Conservation (phyloP, 1,140 invertebrate species). For the Asbolus verrucosus region DNA sequence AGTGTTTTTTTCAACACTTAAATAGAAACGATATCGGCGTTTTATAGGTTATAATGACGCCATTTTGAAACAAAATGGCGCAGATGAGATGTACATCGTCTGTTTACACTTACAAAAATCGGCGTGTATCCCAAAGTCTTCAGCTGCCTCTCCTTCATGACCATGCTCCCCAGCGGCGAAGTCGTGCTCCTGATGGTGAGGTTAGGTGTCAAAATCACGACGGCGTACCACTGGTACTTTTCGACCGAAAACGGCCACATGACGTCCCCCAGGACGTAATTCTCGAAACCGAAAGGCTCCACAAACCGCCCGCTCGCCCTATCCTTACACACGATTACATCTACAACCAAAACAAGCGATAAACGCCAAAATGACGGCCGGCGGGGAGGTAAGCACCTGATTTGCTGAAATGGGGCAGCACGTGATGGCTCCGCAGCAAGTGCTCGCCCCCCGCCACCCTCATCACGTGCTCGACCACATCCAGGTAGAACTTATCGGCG, state of each 20-base stretch:
- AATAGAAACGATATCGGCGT: too few relatives aligned
- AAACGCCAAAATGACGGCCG: background rate
- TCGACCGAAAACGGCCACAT: slow-evolving; percentile 65
- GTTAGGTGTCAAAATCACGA: slow-evolving; percentile 66
- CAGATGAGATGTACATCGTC: too few relatives aligned
- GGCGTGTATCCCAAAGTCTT: slow-evolving; percentile 70
- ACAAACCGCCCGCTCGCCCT: slow-evolving; percentile 62
- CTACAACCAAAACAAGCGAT: slow-evolving; percentile 52
- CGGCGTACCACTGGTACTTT: slow-evolving; percentile 65
- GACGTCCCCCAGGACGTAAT: slow-evolving; percentile 64
- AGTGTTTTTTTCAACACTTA: too few relatives aligned
- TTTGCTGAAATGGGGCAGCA: slow-evolving; percentile 70
- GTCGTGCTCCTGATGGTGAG: slow-evolving; percentile 63
- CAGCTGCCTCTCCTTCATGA: slow-evolving; percentile 70
- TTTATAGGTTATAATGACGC: too few relatives aligned
- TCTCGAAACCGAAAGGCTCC: slow-evolving; percentile 61
- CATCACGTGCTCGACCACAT: slow-evolving; percentile 62
- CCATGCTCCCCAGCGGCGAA: slow-evolving; percentile 63
- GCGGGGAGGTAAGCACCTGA: slow-evolving; percentile 59
- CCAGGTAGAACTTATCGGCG: slow-evolving; percentile 66
- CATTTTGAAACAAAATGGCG: too few relatives aligned
- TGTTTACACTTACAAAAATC: slow-evolving; percentile 67
- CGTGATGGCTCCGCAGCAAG: slow-evolving; percentile 65
- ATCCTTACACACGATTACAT: slow-evolving; percentile 70
- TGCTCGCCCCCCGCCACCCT: slow-evolving; percentile 62